Base-by-base conservation (phyloP, 2,797 vertebrate species). In the Notolepis coatsorum region DNA sequence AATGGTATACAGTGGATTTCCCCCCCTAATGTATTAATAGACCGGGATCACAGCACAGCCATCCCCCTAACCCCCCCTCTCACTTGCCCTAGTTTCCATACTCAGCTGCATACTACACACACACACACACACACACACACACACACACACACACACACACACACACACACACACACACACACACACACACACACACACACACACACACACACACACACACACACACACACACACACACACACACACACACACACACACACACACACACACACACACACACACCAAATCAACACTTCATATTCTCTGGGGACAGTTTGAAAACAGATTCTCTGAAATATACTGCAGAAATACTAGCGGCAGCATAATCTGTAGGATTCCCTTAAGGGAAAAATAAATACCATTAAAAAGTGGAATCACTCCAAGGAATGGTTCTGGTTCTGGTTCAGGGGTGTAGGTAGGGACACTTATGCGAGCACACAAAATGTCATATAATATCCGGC, bases 21-120 rank as follows among this genome's bases (percentile, higher is more conserved):
- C 42, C 79, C 82, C 89, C 45, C 43, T 80, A 76, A 79, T 92
- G 90, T 96, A 97, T 95, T 96, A 95, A 96, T 97, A 97, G 96
- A 94, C 95, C 91, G 83, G 64, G 89, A 91, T 90, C 65, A 88
- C 88, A 90, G 88, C 80, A 85, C 68, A 54, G 75, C 82, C 80
- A 83, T 78, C 77, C 67, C 82, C 88, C 64, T 61, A 54, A 60
- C 87, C 88, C 88, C 89, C 82, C 91, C 90, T 82, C 89, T 92
- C 73, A 59, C 70, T 33, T 51, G 80, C 84, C 88, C 90, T 88
- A 89, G 66, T 91, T 91, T 90, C 87, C 85, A 90, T 85, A 80
- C 81, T 74, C 88, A 88, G 80, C 83, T 84, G 79, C 84, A 85
- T 20, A 18, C 8, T 12, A 8, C 12, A 12, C 5, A 42, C 38